Conservation (phyloP, 2,113 vertebrate genomes). For the Nothobranchius furzeri region DNA sequence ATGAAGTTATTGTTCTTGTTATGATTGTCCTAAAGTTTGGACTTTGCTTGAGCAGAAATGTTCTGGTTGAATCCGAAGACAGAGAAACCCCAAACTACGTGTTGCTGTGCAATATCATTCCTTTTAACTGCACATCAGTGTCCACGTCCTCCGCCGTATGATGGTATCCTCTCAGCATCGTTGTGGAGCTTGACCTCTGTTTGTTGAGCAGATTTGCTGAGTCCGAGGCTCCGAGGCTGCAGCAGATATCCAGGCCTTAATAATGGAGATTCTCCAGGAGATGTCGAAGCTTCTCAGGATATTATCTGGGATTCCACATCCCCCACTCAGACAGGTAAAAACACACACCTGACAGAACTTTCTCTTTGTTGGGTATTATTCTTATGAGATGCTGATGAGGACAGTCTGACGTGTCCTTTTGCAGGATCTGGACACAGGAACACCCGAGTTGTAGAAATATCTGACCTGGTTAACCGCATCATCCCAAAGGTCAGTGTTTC, state of each 20-base stretch:
- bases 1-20: no score
- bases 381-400: no score
- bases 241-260: slow-evolving; percentile 31
- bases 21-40: no score
- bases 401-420: not conserved
- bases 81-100: no score
- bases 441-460: slow-evolving; percentile 84
- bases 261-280: slow-evolving; percentile 70
- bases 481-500: slow-evolving; percentile 87
- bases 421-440: slow-evolving; percentile 71
- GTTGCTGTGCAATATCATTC: no score
- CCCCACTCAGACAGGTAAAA: slow-evolving; percentile 62
- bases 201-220: slow-evolving; percentile 60
- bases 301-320: slow-evolving; percentile 79
- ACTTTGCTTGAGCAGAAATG: no score
- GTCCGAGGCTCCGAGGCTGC: slow-evolving; percentile 52
- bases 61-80: no score
- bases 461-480: slow-evolving; percentile 92
- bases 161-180: no score
- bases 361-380: no score
- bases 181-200: not conserved
- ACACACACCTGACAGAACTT: not conserved
- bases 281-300: slow-evolving; percentile 71
- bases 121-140: no score
- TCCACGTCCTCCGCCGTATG: no score